Evolutionary conservation across 2,888 invertebrate species (phyloP).

Genomic region (Amphipyra tragopoginis): DNA sequence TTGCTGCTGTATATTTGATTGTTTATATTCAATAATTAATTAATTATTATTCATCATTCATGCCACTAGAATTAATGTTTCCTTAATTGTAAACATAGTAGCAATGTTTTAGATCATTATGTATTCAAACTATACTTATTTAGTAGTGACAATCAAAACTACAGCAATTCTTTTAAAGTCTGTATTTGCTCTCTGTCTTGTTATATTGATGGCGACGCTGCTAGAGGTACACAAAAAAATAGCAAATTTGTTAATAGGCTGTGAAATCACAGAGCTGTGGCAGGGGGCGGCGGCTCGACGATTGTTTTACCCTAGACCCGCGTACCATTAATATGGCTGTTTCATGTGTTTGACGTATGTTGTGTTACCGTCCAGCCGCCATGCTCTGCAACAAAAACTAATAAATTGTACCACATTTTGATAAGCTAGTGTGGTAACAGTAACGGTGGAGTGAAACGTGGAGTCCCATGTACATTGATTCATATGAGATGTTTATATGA

Average conservation of each 20-base stretch:
- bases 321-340: slow-evolving; percentile 61
- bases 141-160: slow-evolving; percentile 44
- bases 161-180: slow-evolving; percentile 40
- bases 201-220: slow-evolving; percentile 65
- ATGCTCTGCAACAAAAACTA: slow-evolving; percentile 51
- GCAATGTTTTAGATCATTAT: slow-evolving; percentile 47
- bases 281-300: slow-evolving; percentile 47
- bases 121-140: slow-evolving; percentile 36
- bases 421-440: slow-evolving; percentile 51
- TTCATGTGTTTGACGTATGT: slow-evolving; percentile 66
- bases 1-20: slow-evolving; percentile 52
- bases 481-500: slow-evolving; percentile 87
- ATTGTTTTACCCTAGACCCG: slow-evolving; percentile 78
- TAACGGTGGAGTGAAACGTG: slow-evolving; percentile 58
- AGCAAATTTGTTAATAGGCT: slow-evolving; percentile 79
- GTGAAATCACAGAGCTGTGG: slow-evolving; percentile 64
- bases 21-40: slow-evolving; percentile 51
- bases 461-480: slow-evolving; percentile 76
- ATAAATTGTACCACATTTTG: slow-evolving; percentile 48
- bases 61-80: slow-evolving; percentile 50
- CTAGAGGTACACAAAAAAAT: slow-evolving; percentile 82
- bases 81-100: slow-evolving; percentile 43
- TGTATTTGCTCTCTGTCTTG: slow-evolving; percentile 57
- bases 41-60: slow-evolving; percentile 50
- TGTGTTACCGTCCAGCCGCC: slow-evolving; percentile 49